Base-by-base conservation (phyloP, 2,113 vertebrate species). In the Calypte anna region DNA sequence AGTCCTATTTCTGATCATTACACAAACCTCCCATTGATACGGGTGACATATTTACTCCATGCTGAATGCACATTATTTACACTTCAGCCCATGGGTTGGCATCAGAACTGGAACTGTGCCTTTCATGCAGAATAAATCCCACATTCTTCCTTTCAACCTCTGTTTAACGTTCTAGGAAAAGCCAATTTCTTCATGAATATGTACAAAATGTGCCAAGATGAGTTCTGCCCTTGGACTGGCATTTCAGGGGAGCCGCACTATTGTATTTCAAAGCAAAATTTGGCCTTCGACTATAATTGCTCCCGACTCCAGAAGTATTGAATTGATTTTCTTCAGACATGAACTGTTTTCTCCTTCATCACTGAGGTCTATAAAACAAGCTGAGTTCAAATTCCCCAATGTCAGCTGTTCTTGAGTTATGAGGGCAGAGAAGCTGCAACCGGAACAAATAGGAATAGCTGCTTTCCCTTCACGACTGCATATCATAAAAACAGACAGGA, bases 251-350 rank as follows among this genome's bases (percentile, higher is more conserved):
- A 62, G 30, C 74, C 68, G 10, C 2, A 6, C 51, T 76, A 84
- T 83, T 85, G 74, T 62, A 85, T 69, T 91, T 86, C 75, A 95
- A 67, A 88, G 43, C 68, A 82, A 73, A 88, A 91, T 63, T 78
- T 94, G 85, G 91, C 90, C 75, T 87, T 93, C 7, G 5, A 62
- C 48, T 94, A 48, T 80, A 91, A 88, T 86, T 90, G 68, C 80
- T 88, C 68, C 82, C 61, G 91, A 12, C 57, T 93, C 72, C 4
- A 92, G 93, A 91, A 96, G 83, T 72, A 93, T 4, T 82, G 82
- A 95, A 96, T 93, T 91, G 82, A 95, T 97, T 96, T 97, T 90
- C 61, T 68, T 91, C 88, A 93, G 91, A 83, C 88, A 67, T 36
- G 61, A 93, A 74, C 79, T 81, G 79, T 83, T 96, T 95, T 83